Evolutionary conservation across 2,888 invertebrate genomes (phyloP), one percentile per base, ranked within the genome.

Genomic region (Hanleya hanleyi): DNA sequence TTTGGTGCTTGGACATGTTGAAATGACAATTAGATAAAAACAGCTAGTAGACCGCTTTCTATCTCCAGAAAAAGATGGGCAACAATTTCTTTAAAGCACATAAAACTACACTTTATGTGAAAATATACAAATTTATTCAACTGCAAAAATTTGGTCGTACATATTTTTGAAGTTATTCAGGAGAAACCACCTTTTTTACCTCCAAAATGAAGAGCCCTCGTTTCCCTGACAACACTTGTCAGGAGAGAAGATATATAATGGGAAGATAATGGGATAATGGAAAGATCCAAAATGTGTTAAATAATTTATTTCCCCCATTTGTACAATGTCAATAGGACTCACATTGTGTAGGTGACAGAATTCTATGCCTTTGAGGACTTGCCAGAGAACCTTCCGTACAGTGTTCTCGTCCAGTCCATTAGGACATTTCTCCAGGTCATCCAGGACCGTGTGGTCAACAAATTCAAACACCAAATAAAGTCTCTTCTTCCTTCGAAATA

Each of bases 391-490:
- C 84, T 94, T 94, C 82, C 95, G 93, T 49, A 94, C 94, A 2
- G 93, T 93, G 71, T 94, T 94, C 83, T 94, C 94, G 1, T 95
- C 95, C 7, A 96, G 91, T 3, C 95, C 94, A 22, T 94, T 93
- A 0, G 93, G 92, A 64, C 93, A 91, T 35, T 94, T 93, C 86
- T 96, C 96, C 84, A 97, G 91, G 91, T 96, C 95, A 82, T 96
- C 96, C 74, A 96, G 91, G 4, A 96, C 93, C 0, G 96, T 96
- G 86, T 96, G 95, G 89, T 96, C 96, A 83, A 96, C 91, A 91
- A 94, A 96, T 90, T 97, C 96, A 89, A 96, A 96, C 9, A 97
- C 96, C 37, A 97, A 92, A 91, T 96, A 96, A 88, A 96, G 95
- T 68, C 96, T 93, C 84, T 95, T 94, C 89, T 95, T 94, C 71